Evolutionary conservation across 2,888 invertebrate species (phyloP).

Genomic region (Harmothoe impar): DNA sequence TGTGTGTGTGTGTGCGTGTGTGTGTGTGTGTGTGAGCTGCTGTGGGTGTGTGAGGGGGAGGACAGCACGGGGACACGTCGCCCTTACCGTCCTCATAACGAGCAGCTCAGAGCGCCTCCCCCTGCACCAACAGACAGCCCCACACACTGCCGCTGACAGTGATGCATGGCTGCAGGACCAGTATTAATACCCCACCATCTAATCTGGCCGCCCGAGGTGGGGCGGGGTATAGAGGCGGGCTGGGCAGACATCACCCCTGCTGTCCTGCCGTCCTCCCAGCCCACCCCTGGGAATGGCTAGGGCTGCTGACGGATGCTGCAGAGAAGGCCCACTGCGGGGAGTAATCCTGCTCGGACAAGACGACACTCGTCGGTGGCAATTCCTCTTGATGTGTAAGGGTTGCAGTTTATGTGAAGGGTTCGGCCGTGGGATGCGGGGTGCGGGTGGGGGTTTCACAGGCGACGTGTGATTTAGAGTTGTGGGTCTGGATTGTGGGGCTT

Average conservation of each 20-base stretch:
- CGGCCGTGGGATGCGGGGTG: background rate
- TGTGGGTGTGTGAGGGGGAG: no score
- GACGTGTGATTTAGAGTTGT: no score
- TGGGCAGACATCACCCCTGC: background rate
- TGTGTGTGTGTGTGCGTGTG: no score
- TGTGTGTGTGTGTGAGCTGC: no score
- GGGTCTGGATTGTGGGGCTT: no score
- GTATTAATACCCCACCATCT: conserved; percentile 18
- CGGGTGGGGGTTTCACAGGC: background rate
- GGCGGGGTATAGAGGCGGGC: no score
- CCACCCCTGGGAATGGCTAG: background rate
- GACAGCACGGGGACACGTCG: no score
- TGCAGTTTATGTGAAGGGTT: no score
- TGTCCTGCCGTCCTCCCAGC: background rate
- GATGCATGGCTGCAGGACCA: background rate
- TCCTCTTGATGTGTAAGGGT: background rate
- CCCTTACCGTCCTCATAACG: background rate
- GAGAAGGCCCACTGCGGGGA: background rate
- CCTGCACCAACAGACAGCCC: background rate
- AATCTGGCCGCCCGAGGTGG: background rate
- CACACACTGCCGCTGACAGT: conserved; percentile 8
- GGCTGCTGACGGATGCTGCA: background rate
- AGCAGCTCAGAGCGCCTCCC: background rate
- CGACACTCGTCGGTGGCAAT: background rate
- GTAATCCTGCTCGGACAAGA: background rate